phyloP scores from a whole-genome alignment of 2,888 invertebrate species.

The Cryptus viduatorius region DNA sequence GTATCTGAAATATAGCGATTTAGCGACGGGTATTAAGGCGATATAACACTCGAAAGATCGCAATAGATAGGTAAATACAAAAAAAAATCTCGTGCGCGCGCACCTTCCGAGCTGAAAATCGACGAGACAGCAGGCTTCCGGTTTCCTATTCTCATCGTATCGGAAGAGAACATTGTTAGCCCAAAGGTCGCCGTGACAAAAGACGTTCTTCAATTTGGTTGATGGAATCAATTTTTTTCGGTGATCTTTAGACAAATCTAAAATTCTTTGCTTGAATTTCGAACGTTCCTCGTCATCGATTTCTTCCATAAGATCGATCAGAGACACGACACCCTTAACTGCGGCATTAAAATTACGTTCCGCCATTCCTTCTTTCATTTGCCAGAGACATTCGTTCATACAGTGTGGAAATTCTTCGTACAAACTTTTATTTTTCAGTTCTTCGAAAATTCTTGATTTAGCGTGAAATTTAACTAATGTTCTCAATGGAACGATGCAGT shows the following conservation, averaged over 20 bases:
- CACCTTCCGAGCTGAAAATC: constrained; percentile 87
- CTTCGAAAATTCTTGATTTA: constrained; percentile 86
- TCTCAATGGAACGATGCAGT: constrained; percentile 87
- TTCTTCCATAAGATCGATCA: constrained; percentile 74
- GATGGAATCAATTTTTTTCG: constrained; percentile 75
- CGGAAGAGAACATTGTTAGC: constrained; percentile 83
- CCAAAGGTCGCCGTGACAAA: constrained; percentile 84
- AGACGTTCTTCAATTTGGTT: constrained; percentile 77
- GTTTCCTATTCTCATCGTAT: constrained; percentile 76
- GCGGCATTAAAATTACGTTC: constrained; percentile 76
- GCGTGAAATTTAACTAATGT: constrained; percentile 89
- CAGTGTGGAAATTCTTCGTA: constrained; percentile 75
- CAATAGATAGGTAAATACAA: not conserved
- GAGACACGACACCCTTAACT: constrained; percentile 75
- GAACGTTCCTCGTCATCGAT: constrained; percentile 68
- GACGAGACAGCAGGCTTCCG: constrained; percentile 79
- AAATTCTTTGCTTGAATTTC: constrained; percentile 72
- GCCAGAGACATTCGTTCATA: constrained; percentile 78
- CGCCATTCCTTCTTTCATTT: constrained; percentile 63
- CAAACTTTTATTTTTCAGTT: constrained; percentile 73
- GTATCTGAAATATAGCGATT: constrained; percentile 69
- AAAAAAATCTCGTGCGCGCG: constrained; percentile 79
- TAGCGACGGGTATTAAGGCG: not conserved
- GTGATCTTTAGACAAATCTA: constrained; percentile 67
- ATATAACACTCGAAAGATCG: no score